Base-by-base conservation (phyloP, 2,888 invertebrate species). In the Phlogophora meticulosa region DNA sequence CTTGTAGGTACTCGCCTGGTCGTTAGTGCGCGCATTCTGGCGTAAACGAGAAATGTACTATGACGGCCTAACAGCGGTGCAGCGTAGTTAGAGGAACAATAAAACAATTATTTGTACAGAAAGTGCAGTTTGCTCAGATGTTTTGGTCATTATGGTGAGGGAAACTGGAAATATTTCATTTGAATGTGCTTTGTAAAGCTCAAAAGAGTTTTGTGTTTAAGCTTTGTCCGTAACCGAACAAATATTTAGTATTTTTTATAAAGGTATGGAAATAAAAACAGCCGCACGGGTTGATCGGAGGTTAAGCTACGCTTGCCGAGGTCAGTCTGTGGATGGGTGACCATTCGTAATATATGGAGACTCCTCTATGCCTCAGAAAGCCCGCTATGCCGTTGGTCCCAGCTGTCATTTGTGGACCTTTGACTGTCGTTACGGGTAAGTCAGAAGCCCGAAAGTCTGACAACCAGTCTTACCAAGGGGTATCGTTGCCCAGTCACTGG, bases 101-200 rank as follows among this genome's bases (percentile, higher is more conserved):
- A 67, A 80, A 73, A 82, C 65, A 63, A 79, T 76, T 38, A 72
- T 75, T 83, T 66, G 61, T 72, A 68, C 57, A 32, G 48, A 72
- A 71, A 72, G 63, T 76, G 69, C 72, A 66, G 60, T 72, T 70
- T 70, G 42, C 48, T 52, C 53, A 69, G 59, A 64, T 52, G 43
- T 72, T 68, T 57, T 45, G 64, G 58, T 48, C 48, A 57, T 68
- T 65, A 76, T 11, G 24, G 32, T 56, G 45, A 52, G 36, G n/a
- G 45, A 78, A 40, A 15, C 56, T 65, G 38, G 40, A 78, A 60
- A 57, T n/a, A 45, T 49, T 56, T 40, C 4, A 34, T 38, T 57
- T 17, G 9, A 45, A 46, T 65, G 42, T 73, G 46, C 24, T 53
- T 24, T 36, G 20, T 52, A n/a, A 36, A 46, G 32, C 24, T 52